These are phyloP conservation scores for Willowsia nigromaculata DNA, from an alignment of 2,888 invertebrate species.

Conservation along the genomic window DNA sequence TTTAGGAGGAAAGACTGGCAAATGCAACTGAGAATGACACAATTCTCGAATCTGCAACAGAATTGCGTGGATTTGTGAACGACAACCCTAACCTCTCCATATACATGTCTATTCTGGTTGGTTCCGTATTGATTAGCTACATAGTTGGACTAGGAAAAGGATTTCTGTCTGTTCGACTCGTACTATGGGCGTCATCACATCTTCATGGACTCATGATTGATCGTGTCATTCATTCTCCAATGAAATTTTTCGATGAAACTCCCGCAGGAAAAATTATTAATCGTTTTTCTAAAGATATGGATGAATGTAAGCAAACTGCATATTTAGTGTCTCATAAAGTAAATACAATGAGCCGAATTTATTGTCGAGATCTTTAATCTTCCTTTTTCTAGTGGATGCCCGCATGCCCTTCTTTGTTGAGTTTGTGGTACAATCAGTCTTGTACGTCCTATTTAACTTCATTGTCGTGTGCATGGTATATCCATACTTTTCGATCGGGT, in stretches of 20 bases:
- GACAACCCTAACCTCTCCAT: constrained; percentile 80
- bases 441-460: constrained; percentile 80
- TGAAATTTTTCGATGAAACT: constrained; percentile 81
- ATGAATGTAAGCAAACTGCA: constrained; percentile 81
- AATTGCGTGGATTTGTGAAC: constrained; percentile 79
- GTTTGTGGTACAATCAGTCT: constrained; percentile 81
- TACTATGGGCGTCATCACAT: constrained; percentile 78
- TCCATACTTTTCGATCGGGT: constrained; percentile 80
- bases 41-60: constrained; percentile 72
- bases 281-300: constrained; percentile 82
- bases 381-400: constrained; percentile 82
- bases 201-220: constrained; percentile 79
- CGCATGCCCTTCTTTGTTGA: constrained; percentile 82
- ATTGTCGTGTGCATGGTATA: constrained; percentile 81
- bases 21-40: constrained; percentile 74
- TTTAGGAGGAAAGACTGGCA: constrained; percentile 63
- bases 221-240: constrained; percentile 79
- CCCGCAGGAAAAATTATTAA: constrained; percentile 81
- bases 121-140: constrained; percentile 81
- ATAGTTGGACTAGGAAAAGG: constrained; percentile 80
- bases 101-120: constrained; percentile 81
- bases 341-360: no score
- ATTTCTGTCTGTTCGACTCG: constrained; percentile 77
- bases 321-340: no score
- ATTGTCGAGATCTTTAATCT: no score